Conservation (phyloP, 2,113 vertebrate genomes). For the Percina caprodes region DNA sequence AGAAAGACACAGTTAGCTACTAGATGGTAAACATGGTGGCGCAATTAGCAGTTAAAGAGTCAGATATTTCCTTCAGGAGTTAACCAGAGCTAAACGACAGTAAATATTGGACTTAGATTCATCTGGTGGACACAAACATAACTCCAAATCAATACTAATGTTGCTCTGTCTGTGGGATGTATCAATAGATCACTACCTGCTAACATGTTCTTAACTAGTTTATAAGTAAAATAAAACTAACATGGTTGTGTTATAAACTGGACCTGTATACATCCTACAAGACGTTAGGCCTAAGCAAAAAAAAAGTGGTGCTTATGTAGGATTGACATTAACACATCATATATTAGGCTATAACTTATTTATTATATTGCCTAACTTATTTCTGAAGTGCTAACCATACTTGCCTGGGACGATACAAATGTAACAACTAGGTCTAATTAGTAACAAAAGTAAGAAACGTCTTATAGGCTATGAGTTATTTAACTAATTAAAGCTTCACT, state of each 20-base stretch:
- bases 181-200: too few species aligned
- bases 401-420: background rate
- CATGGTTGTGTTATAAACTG: background rate
- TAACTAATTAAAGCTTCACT: background rate
- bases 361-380: background rate
- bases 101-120: background rate
- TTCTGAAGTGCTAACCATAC: background rate
- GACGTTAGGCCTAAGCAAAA: background rate
- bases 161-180: background rate
- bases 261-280: background rate
- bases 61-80: background rate
- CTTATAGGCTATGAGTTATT: background rate
- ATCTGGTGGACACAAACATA: background rate
- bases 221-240: background rate
- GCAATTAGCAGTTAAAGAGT: background rate
- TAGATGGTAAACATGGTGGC: background rate
- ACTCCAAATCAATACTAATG: background rate
- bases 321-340: too few species aligned
- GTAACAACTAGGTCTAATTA: background rate
- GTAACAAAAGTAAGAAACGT: background rate
- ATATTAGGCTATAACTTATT: background rate
- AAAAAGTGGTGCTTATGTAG: background rate
- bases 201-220: background rate
- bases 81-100: background rate
- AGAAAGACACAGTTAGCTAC: background rate